Evolutionary conservation across 1,140 invertebrate species (phyloP).

Genomic region (Capitella teleta): DNA sequence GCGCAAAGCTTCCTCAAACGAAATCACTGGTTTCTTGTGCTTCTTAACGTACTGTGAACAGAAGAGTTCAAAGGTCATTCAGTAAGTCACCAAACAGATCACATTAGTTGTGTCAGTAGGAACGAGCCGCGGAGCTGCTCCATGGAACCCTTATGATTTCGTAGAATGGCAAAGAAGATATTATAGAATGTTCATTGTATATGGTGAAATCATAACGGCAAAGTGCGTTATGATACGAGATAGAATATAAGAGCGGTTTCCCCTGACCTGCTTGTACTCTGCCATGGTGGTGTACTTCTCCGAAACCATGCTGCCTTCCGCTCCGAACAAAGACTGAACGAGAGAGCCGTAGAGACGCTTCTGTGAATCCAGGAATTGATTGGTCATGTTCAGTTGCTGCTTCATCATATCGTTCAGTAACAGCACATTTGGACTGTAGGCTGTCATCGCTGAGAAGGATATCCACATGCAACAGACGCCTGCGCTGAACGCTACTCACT

Average conservation of each 20-base stretch:
- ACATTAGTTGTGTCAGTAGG: not conserved
- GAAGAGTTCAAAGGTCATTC: constrained; percentile 6
- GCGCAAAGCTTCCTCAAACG: constrained; percentile 24
- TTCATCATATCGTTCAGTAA: constrained; percentile 34
- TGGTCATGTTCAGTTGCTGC: constrained; percentile 25
- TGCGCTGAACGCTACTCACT: constrained; percentile 13
- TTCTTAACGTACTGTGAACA: constrained; percentile 20
- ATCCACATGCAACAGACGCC: no score
- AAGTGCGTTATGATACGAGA: not conserved
- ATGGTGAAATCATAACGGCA: not conserved
- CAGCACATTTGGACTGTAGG: constrained; percentile 26
- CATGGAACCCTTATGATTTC: not conserved
- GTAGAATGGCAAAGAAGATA: not conserved
- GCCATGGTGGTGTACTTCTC: constrained; percentile 32
- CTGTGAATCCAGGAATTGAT: constrained; percentile 23
- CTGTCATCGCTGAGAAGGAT: constrained; percentile 24
- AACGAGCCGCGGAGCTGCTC: not conserved
- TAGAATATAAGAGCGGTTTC: not conserved
- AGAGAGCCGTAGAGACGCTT: constrained; percentile 19
- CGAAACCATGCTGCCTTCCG: constrained; percentile 7
- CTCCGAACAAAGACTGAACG: no score
- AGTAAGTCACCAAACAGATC: not conserved
- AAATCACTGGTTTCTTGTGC: constrained; percentile 17
- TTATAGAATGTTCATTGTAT: not conserved
- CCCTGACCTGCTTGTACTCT: constrained; percentile 28